Conservation (phyloP, 2,113 vertebrate species). For the Fulmarus glacialis region DNA sequence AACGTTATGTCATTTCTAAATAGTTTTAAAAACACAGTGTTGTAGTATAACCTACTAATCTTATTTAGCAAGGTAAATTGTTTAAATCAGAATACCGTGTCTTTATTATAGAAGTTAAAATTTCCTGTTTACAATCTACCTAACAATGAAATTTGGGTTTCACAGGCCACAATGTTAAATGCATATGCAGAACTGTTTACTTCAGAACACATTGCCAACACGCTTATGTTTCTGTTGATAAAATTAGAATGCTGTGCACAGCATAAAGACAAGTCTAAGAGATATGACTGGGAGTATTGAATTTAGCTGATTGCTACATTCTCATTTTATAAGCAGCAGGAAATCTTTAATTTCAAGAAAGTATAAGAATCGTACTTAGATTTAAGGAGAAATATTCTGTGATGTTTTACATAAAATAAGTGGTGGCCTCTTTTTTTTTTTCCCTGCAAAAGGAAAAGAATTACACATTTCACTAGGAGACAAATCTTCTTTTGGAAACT, state of each 20-base stretch:
- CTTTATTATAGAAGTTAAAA: neutral
- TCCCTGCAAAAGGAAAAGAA: neutral
- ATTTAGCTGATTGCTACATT: neutral
- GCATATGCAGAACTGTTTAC: neutral
- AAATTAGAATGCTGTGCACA: neutral
- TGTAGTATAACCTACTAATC: neutral
- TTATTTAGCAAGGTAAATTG: neutral
- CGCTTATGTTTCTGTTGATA: neutral
- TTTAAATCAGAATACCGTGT: neutral
- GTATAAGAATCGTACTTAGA: neutral
- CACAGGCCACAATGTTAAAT: neutral
- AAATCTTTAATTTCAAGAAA: neutral
- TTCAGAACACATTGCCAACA: neutral
- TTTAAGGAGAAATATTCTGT: neutral
- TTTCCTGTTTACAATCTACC: neutral
- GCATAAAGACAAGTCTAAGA: neutral
- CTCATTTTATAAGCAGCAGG: neutral
- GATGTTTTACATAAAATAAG: neutral
- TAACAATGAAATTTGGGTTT: neutral
- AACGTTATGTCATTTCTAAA: neutral
- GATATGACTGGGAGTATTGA: neutral
- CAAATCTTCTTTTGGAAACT: constrained; percentile 4
- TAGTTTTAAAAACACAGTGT: neutral
- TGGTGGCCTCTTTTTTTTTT: neutral
- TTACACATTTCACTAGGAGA: neutral